These are phyloP conservation scores for Corticium candelabrum DNA, from an alignment of 37 sponge, comb jelly and placozoan species.

Conservation along the genomic window DNA sequence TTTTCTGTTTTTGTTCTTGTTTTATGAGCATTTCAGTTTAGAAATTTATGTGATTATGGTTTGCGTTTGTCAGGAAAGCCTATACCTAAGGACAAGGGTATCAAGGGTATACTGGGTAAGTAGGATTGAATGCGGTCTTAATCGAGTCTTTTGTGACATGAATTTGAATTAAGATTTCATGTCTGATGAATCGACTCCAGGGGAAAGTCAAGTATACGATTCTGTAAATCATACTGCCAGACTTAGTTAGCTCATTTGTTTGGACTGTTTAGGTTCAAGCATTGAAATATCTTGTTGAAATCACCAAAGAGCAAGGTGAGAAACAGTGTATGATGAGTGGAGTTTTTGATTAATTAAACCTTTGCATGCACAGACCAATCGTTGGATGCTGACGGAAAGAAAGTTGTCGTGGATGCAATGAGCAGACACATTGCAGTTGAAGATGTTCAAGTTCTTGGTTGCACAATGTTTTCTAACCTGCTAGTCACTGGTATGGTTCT, in stretches of 20 bases:
- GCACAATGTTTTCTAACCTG: conserved; percentile 14
- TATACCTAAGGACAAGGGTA: conserved; percentile 13
- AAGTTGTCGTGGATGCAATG: conserved; percentile 24
- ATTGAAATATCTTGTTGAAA: background rate
- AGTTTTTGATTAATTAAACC: background rate
- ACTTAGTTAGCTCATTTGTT: no score
- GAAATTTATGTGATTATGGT: conserved; percentile 29
- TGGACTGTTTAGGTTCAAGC: conserved; percentile 16
- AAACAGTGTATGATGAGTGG: background rate
- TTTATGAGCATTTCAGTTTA: conserved; percentile 46
- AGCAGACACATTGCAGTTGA: conserved; percentile 7
- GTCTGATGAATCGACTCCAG: background rate
- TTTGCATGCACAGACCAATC: conserved; percentile 3
- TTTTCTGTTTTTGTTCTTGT: conserved; percentile 29
- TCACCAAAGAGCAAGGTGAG: conserved; percentile 8
- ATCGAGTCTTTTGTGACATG: no score
- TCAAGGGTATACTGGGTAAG: background rate
- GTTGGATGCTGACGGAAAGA: conserved; percentile 24
- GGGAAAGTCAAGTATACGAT: background rate
- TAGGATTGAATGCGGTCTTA: background rate
- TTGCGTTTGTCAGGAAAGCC: conserved; percentile 14
- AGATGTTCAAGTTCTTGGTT: conserved; percentile 23
- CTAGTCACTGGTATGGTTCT: conserved; percentile 28
- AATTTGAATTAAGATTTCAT: background rate
- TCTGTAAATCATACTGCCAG: no score